Base-by-base conservation (phyloP, 1,140 invertebrate genomes). In the Odontomachus brunneus region DNA sequence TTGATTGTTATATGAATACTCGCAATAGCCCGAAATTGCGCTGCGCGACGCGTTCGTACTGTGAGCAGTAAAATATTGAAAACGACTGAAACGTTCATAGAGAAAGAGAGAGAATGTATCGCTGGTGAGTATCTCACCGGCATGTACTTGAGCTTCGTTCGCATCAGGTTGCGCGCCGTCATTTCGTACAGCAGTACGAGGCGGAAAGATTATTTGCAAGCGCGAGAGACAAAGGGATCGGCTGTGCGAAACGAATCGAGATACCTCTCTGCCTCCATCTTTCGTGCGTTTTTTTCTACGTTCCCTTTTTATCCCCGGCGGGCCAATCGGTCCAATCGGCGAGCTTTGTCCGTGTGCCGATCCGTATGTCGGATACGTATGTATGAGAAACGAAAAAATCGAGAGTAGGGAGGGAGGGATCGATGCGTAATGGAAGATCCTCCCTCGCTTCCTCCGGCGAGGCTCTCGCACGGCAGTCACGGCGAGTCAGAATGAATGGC, bases 351-450 rank as follows among this genome's bases (percentile, higher is more conserved):
- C 85, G 33, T 51, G 53, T 26, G 33, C 55, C 71, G 72, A 71
- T 48, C 59, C 60, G 82, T 62, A 86, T 74, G 82, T 80, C 74
- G 82, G 29, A 75, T 81, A 71, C 69, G 82, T 83, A 80, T 71
- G 65, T 24, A 72, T 51, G 57, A 53, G 63, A 19, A 60, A 84
- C 69, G 69, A 75, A 87, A 87, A 87, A 88, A 87, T 84, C 60
- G 59, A 19, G 57, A 82, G 49, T 59, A 26, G 72, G 83, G 19
- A 53, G 12, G 65, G 38, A 65, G 51, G 82, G 53, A 88, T 83
- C 87, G 85, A 85, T 78, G 86, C 76, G 83, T 84, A 86, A 88
- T 87, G 75, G 86, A 84, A 82, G 87, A 73, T 11, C 59, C 82
- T 48, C 38, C 69, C 38, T 72, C 72, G 29, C 29, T 33, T 33